Conservation (phyloP, 2,113 vertebrate genomes). For the Toxotes chatareus region DNA sequence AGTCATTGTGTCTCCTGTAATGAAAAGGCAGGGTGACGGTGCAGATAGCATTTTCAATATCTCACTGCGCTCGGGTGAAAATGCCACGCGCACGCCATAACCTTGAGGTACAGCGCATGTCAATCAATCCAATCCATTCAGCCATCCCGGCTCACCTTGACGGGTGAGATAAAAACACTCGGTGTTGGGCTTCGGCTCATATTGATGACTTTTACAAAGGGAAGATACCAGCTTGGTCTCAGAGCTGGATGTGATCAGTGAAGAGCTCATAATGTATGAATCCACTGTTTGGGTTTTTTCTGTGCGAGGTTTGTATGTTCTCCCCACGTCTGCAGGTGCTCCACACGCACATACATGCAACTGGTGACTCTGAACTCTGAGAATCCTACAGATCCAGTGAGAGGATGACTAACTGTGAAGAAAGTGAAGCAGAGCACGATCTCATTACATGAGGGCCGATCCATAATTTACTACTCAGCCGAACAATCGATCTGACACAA, state of each 20-base stretch:
- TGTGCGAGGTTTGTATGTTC: neutral
- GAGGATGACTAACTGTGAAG: too few relatives aligned
- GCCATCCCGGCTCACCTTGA: neutral
- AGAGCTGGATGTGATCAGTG: neutral
- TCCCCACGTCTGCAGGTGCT: neutral
- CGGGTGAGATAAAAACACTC: slow-evolving; percentile 17
- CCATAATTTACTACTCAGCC: neutral
- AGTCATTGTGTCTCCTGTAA: slow-evolving; percentile 61
- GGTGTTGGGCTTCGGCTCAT: neutral
- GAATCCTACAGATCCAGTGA: neutral
- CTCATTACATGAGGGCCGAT: neutral
- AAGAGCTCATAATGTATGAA: neutral
- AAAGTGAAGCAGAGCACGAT: too few relatives aligned
- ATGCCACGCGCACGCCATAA: neutral
- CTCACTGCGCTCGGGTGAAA: slow-evolving; percentile 20
- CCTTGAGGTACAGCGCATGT: slow-evolving; percentile 35
- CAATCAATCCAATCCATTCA: slow-evolving; percentile 42
- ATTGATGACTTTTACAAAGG: slow-evolving; percentile 17
- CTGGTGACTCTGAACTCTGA: neutral
- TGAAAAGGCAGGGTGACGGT: slow-evolving; percentile 54
- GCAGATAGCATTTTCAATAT: slow-evolving; percentile 62
- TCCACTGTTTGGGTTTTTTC: neutral
- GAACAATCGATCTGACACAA: neutral
- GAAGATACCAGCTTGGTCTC: neutral
- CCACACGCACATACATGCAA: too few relatives aligned